phyloP scores from a whole-genome alignment of 2,113 vertebrate species.

The Nothobranchius kuhntae region DNA sequence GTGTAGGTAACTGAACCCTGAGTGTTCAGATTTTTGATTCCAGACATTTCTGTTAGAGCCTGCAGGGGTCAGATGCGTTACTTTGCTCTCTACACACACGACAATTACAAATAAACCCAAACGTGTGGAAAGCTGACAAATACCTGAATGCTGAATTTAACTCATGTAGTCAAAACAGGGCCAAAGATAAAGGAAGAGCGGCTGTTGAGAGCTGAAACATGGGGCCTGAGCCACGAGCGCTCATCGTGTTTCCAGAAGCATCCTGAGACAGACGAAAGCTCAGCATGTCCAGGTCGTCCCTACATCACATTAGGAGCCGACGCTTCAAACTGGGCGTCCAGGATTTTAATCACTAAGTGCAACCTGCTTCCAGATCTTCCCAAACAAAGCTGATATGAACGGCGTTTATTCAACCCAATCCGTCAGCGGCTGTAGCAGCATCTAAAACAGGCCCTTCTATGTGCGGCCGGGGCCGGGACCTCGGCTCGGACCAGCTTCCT shows the following conservation, averaged over 20 bases:
- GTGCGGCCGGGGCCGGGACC: conserved; percentile 16
- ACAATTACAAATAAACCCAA: too few relatives aligned
- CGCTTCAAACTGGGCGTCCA: conserved; percentile 8
- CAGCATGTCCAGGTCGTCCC: conserved; percentile 30
- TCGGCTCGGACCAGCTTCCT: conserved; percentile 28
- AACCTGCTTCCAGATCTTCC: background rate
- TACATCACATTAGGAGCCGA: conserved; percentile 13
- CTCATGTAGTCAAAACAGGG: too few relatives aligned
- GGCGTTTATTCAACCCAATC: conserved; percentile 3
- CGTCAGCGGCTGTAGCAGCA: conserved; percentile 25
- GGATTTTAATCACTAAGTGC: conserved; percentile 2
- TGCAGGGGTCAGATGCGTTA: too few relatives aligned
- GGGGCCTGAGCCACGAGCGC: too few relatives aligned
- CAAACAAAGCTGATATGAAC: conserved; percentile 4
- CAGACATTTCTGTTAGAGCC: too few relatives aligned
- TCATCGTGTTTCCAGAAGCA: conserved; percentile 40
- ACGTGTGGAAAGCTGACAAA: background rate
- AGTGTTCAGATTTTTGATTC: too few relatives aligned
- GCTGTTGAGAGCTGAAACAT: background rate
- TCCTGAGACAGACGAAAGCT: conserved; percentile 55
- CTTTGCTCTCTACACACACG: too few relatives aligned
- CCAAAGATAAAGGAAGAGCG: background rate
- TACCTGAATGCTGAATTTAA: background rate
- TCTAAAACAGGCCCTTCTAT: conserved; percentile 29
- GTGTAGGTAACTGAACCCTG: too few relatives aligned